phyloP scores from a whole-genome alignment of 2,113 vertebrate species.

The Apeltes quadracus region DNA sequence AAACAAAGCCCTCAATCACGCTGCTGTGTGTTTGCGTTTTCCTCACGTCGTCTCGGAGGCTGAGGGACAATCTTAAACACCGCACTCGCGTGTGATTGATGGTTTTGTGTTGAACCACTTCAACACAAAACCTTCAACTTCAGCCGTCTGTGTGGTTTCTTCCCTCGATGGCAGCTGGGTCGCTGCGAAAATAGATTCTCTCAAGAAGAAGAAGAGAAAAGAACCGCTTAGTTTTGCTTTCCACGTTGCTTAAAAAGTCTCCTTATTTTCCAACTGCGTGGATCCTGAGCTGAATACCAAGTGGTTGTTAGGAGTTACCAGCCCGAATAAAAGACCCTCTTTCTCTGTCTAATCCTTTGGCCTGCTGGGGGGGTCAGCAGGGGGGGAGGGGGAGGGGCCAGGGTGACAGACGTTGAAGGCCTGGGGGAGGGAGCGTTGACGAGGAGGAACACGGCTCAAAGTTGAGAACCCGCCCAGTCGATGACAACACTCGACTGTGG shows the following conservation, averaged over 20 bases:
- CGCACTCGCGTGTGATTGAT: slow-evolving; percentile 34
- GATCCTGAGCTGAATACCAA: slow-evolving; percentile 65
- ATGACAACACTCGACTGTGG: slow-evolving; percentile 45
- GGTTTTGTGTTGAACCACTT: background rate
- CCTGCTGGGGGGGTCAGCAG: background rate
- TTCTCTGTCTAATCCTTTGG: slow-evolving; percentile 39
- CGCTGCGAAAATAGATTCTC: slow-evolving; percentile 43
- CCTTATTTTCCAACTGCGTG: slow-evolving; percentile 20
- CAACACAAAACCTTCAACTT: too few relatives aligned
- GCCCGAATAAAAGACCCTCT: slow-evolving; percentile 46
- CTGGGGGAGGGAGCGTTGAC: slow-evolving; percentile 28
- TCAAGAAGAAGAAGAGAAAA: background rate
- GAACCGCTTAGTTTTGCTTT: slow-evolving; percentile 1
- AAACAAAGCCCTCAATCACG: slow-evolving; percentile 2
- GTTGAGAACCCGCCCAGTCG: slow-evolving; percentile 45
- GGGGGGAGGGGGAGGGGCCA: too few relatives aligned
- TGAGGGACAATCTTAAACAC: background rate
- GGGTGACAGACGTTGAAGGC: slow-evolving; percentile 14
- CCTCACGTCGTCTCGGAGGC: background rate
- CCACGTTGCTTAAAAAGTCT: background rate
- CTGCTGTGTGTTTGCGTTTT: slow-evolving; percentile 17
- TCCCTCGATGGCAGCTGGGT: background rate
- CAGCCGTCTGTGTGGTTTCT: too few relatives aligned
- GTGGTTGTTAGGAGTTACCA: slow-evolving; percentile 54
- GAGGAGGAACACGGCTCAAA: slow-evolving; percentile 5